Evolutionary conservation across 2,888 invertebrate species (phyloP).

Genomic region (Cordilura impudica): DNA sequence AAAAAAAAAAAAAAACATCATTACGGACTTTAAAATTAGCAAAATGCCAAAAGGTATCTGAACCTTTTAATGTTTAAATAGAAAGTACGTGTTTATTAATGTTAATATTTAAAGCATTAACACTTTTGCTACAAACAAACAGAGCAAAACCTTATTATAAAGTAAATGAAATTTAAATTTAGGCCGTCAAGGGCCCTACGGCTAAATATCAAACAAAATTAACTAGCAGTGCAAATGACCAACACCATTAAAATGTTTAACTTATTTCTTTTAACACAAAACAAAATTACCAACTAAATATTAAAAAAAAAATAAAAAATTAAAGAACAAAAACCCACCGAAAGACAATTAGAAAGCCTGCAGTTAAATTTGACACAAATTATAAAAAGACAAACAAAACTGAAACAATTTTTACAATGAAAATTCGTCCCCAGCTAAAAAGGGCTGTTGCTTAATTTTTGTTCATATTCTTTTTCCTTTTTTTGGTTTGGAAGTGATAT

Average conservation of each 20-base stretch:
- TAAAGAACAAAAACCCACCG: slow-evolving; percentile 55
- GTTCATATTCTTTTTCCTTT: neutral
- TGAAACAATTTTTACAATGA: neutral
- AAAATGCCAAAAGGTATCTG: no score
- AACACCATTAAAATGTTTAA: neutral
- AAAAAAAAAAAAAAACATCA: no score
- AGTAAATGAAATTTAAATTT: slow-evolving; percentile 47
- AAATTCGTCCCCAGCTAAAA: neutral
- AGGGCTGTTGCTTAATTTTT: neutral
- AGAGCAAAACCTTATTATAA: neutral
- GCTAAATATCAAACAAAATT: slow-evolving; percentile 33
- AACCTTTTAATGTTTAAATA: no score
- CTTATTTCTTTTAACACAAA: neutral
- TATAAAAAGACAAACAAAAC: slow-evolving; percentile 23
- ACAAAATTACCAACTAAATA: neutral
- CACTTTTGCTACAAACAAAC: neutral
- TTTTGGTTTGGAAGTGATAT: neutral
- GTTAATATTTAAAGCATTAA: no score
- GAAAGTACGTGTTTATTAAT: no score
- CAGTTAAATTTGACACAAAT: slow-evolving; percentile 56
- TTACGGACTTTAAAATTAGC: no score
- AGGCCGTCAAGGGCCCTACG: slow-evolving; percentile 30
- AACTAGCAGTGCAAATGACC: slow-evolving; percentile 28
- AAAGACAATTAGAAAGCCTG: slow-evolving; percentile 56
- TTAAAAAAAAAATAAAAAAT: slow-evolving; percentile 17